A percentile compares a stretch with the other conserved stretches of the same genome.
These are phyloP conservation scores for Heliocidaris erythrogramma DNA, from an alignment of 35 echinoderm and acorn worm species.

Conservation along the genomic window DNA sequence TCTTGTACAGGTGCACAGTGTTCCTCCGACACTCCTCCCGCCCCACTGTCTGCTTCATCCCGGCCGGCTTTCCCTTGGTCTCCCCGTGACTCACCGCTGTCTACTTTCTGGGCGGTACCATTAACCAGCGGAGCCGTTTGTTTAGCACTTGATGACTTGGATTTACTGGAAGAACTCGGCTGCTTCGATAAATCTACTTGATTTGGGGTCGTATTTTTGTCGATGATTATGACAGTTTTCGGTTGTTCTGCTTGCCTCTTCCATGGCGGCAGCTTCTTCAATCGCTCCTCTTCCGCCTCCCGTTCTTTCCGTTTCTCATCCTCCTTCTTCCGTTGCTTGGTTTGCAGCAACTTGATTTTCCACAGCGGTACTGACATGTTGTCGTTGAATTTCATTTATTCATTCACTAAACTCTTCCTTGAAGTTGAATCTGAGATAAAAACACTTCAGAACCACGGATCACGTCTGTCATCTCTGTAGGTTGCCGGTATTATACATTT, in stretches of 20 bases:
- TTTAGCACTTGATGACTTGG: neutral
- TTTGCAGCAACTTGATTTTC: slow-evolving; percentile 80
- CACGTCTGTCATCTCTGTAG: neutral
- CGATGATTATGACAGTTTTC: slow-evolving; percentile 84
- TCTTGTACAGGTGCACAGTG: slow-evolving; percentile 75
- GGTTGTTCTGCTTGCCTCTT: slow-evolving; percentile 77
- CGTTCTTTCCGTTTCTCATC: slow-evolving; percentile 63
- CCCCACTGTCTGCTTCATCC: slow-evolving; percentile 30
- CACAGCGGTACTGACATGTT: slow-evolving; percentile 67
- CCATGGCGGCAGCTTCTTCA: slow-evolving; percentile 73
- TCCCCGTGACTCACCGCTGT: neutral
- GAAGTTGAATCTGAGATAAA: neutral
- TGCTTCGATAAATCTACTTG: neutral
- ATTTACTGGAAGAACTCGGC: neutral
- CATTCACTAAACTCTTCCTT: neutral
- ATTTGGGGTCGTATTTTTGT: slow-evolving; percentile 13
- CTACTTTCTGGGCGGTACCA: slow-evolving; percentile 22
- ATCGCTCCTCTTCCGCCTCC: slow-evolving; percentile 63
- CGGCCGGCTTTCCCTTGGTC: neutral
- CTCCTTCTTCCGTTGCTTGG: slow-evolving; percentile 62
- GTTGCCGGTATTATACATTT: neutral
- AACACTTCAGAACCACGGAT: neutral
- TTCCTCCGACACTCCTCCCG: slow-evolving; percentile 82
- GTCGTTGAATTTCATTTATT: slow-evolving; percentile 29
- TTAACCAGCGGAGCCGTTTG: neutral